phyloP scores from a whole-genome alignment of 2,888 invertebrate species.

The Taphrorychus bicolor region DNA sequence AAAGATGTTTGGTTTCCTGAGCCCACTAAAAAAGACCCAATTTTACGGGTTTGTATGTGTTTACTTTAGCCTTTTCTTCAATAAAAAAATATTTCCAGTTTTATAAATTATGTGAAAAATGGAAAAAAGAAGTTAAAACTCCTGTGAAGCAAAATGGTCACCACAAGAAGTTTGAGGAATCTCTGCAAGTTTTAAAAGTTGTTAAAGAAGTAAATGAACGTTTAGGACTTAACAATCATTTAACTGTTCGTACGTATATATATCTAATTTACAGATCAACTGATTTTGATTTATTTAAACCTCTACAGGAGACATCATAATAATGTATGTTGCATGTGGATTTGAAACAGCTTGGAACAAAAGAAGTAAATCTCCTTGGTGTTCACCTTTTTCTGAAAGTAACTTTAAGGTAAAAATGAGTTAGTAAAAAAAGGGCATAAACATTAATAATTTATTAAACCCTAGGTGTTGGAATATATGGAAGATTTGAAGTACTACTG shows the following conservation, averaged over 20 bases:
- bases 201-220: conserved; percentile 67
- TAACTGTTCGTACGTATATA: conserved; percentile 64
- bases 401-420: conserved; percentile 62
- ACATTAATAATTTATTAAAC: background rate
- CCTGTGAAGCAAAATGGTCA: conserved; percentile 51
- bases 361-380: conserved; percentile 75
- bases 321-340: conserved; percentile 78
- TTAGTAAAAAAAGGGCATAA: conserved; percentile 51
- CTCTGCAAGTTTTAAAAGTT: conserved; percentile 61
- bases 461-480: conserved; percentile 73
- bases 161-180: conserved; percentile 49
- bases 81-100: conserved; percentile 48
- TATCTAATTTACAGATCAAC: conserved; percentile 2
- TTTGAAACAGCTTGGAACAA: conserved; percentile 85
- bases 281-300: background rate
- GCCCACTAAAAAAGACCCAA: conserved; percentile 63
- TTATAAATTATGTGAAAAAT: conserved; percentile 57
- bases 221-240: conserved; percentile 64
- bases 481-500: conserved; percentile 83
- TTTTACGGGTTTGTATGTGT: conserved; percentile 53
- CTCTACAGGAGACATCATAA: conserved; percentile 64
- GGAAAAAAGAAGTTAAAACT: conserved; percentile 53
- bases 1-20: conserved; percentile 70
- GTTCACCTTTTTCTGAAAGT: conserved; percentile 70
- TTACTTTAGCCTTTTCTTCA: background rate